Evolutionary conservation across 2,113 vertebrate species (phyloP).

Genomic region (Scytalopus superciliaris): DNA sequence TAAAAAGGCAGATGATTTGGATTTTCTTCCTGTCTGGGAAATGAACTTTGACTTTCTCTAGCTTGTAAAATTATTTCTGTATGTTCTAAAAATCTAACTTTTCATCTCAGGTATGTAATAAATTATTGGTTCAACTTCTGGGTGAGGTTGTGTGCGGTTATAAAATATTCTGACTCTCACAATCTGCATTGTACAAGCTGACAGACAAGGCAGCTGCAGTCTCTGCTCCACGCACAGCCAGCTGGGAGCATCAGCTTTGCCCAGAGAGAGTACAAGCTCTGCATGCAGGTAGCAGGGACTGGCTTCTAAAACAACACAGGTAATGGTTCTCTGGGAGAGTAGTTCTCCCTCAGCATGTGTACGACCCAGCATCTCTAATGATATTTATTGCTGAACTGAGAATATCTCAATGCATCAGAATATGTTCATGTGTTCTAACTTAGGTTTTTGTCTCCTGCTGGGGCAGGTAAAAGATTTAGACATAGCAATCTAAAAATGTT

Average conservation of each 20-base stretch:
- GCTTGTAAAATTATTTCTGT: background rate
- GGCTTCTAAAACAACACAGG: background rate
- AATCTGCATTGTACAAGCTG: background rate
- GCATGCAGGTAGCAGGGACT: background rate
- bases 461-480: background rate
- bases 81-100: background rate
- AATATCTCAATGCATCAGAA: background rate
- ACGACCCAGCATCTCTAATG: background rate
- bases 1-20: background rate
- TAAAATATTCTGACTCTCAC: background rate
- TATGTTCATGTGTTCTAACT: background rate
- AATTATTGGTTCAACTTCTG: background rate
- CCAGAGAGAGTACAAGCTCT: background rate
- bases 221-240: background rate
- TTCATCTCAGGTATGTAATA: constrained; percentile 31
- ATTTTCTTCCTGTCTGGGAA: constrained; percentile 13
- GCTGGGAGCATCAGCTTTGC: background rate
- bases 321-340: background rate
- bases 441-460: background rate
- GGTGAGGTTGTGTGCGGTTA: background rate
- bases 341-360: background rate
- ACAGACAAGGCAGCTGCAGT: background rate
- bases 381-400: background rate
- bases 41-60: background rate
- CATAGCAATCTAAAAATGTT: background rate